Percentiles rank a stretch among this genome's conserved stretches.
phyloP scores from a whole-genome alignment of 2,113 vertebrate genomes.

The Numenius arquata region DNA sequence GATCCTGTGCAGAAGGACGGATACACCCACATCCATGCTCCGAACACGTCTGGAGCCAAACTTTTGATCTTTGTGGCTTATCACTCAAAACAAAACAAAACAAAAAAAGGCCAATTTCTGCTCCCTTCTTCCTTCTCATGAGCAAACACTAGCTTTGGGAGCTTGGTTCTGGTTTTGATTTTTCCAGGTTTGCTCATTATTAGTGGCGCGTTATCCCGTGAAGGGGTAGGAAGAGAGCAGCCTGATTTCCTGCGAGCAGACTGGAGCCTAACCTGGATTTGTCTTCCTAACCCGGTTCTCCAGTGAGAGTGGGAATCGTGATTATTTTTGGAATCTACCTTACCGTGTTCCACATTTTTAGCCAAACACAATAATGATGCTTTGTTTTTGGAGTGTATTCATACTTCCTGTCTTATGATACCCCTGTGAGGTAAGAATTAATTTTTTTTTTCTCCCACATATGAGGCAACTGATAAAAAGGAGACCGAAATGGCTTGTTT shows the following conservation, averaged over 20 bases:
- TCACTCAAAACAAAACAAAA: neutral
- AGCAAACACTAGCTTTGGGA: neutral
- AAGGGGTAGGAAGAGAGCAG: constrained; percentile 16
- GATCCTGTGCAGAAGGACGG: neutral
- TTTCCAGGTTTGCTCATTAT: neutral
- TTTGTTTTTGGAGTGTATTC: constrained; percentile 12
- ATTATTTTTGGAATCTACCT: constrained; percentile 36
- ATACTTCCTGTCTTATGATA: neutral
- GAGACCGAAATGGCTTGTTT: neutral
- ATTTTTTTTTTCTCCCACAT: neutral
- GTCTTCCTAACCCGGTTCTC: neutral
- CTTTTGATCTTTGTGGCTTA: neutral
- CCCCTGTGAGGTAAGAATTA: neutral
- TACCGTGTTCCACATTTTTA: neutral
- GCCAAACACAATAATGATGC: constrained; percentile 8
- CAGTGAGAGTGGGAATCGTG: neutral
- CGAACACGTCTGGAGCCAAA: neutral
- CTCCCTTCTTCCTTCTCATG: neutral
- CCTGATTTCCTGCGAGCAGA: neutral
- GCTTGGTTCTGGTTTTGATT: neutral
- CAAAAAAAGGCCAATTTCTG: neutral
- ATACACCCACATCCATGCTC: neutral
- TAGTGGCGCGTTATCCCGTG: neutral
- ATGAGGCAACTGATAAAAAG: neutral
- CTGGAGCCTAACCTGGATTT: neutral